Percentiles rank a stretch among this genome's conserved stretches.
phyloP scores from a whole-genome alignment of 2,888 invertebrate species.

The Drosophila prolongata region DNA sequence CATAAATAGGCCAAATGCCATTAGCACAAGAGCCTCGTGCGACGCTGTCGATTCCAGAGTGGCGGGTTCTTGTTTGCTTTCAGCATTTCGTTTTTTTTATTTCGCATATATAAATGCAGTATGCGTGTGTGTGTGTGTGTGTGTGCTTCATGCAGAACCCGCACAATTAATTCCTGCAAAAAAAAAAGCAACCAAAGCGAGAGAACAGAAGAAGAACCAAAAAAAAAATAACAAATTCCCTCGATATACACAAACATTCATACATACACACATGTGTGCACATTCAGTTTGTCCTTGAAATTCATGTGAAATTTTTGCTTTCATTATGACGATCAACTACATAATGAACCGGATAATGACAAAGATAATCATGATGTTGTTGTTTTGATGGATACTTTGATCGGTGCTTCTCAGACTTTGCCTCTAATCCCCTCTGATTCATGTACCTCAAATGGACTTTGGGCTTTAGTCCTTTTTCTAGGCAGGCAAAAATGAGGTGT shows the following conservation, averaged over 20 bases:
- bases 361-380: conserved; percentile 21
- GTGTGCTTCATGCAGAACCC: conserved; percentile 60
- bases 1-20: conserved; percentile 83
- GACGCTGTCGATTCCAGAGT: conserved; percentile 41
- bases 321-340: conserved; percentile 30
- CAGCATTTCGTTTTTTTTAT: conserved; percentile 15
- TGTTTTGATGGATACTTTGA: conserved; percentile 30
- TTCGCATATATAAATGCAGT: conserved; percentile 21
- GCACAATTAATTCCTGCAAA: conserved; percentile 72
- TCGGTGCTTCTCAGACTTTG: conserved; percentile 4
- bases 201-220: conserved; percentile 19
- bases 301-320: conserved; percentile 69
- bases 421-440: not conserved
- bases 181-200: conserved; percentile 27
- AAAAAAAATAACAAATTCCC: conserved; percentile 31
- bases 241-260: conserved; percentile 7
- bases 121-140: conserved; percentile 17
- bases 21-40: conserved; percentile 62
- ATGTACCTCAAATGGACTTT: conserved; percentile 49
- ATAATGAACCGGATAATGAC: conserved; percentile 27
- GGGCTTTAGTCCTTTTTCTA: conserved; percentile 11
- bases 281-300: conserved; percentile 72
- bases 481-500: not conserved
- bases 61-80: conserved; percentile 62
- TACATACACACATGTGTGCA: conserved; percentile 30